These are phyloP conservation scores for Pristis pectinata DNA, from an alignment of 2,797 vertebrate genomes.

Conservation along the genomic window DNA sequence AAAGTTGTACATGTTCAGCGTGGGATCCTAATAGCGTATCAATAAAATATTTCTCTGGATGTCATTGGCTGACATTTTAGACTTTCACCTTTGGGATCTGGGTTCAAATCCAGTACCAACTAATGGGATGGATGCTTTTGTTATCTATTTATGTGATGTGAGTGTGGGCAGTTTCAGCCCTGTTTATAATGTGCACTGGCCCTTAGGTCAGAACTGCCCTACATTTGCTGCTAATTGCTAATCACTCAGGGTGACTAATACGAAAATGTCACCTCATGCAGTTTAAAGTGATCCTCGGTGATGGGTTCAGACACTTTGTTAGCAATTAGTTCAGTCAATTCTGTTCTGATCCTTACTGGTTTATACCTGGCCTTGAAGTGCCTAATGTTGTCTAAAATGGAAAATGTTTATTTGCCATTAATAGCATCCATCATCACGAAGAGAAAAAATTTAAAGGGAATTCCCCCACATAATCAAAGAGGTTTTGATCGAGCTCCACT, in stretches of 20 bases:
- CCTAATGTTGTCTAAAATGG: slow-evolving; percentile 23
- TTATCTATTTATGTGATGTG: not conserved
- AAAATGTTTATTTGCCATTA: not conserved
- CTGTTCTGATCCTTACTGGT: not conserved
- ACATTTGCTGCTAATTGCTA: not conserved
- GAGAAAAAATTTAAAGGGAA: not conserved
- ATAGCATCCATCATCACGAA: slow-evolving; percentile 14
- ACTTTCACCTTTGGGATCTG: not conserved
- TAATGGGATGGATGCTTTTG: not conserved
- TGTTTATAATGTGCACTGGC: not conserved
- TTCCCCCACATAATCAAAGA: slow-evolving; percentile 20
- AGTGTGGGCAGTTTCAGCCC: not conserved
- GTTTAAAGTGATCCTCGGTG: not conserved
- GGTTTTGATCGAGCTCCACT: not conserved
- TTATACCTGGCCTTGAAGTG: slow-evolving; percentile 30
- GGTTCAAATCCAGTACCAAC: not conserved
- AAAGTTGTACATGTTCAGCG: not conserved
- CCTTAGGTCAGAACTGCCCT: not conserved
- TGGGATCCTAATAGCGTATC: not conserved
- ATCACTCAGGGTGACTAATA: not conserved
- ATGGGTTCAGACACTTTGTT: not conserved
- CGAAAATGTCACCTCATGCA: not conserved
- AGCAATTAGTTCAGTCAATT: slow-evolving; percentile 4
- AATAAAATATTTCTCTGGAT: not conserved
- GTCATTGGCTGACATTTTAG: not conserved